phyloP scores from a whole-genome alignment of 2,797 vertebrate species.

The Perdix hodgsoniae region DNA sequence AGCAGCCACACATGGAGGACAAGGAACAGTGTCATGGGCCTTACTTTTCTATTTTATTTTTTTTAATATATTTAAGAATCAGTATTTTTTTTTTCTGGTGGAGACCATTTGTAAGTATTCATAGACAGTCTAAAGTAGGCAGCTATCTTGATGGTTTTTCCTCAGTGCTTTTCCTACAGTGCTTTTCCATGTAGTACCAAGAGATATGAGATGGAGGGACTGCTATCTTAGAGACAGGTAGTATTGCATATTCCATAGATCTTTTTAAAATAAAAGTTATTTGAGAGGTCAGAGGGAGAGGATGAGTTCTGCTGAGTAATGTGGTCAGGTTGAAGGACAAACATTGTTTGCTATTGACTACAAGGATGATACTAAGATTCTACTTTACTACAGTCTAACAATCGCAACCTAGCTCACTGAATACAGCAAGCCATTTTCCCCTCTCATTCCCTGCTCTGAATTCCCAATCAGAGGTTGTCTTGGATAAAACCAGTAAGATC shows the following conservation, averaged over 20 bases:
- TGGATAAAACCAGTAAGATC: background rate
- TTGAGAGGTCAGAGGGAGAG: background rate
- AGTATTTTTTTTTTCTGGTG: background rate
- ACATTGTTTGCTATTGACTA: background rate
- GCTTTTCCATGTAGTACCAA: background rate
- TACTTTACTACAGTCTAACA: constrained; percentile 29
- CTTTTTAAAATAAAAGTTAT: background rate
- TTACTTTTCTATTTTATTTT: background rate
- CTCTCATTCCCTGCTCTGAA: background rate
- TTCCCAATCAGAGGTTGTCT: background rate
- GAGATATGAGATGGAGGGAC: background rate
- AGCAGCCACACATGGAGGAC: background rate
- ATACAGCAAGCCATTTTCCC: background rate
- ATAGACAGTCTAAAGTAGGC: background rate
- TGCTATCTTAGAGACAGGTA: background rate
- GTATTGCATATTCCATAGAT: background rate
- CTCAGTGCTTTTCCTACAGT: background rate
- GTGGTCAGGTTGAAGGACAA: background rate
- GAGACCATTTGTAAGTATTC: background rate
- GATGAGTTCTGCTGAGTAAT: background rate
- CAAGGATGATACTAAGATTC: background rate
- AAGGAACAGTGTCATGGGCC: background rate
- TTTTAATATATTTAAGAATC: background rate
- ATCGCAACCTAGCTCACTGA: background rate
- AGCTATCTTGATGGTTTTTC: background rate